Evolutionary conservation across 2,888 invertebrate genomes (phyloP).

Genomic region (Protophormia terraenovae): DNA sequence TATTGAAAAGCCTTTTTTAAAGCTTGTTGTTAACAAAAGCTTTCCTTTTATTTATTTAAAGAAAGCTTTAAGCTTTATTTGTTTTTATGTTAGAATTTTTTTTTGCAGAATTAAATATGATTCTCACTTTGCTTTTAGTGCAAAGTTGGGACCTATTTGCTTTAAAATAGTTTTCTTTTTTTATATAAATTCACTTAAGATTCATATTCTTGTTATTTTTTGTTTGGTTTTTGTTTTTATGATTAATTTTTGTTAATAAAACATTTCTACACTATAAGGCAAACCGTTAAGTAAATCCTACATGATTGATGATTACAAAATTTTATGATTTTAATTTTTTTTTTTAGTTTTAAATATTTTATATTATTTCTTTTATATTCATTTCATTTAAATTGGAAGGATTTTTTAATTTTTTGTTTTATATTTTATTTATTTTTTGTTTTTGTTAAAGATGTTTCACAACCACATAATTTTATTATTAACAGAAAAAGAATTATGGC

Average conservation of each 20-base stretch:
- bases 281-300: constrained; percentile 65
- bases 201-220: constrained; percentile 18
- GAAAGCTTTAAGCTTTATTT: constrained; percentile 17
- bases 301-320: constrained; percentile 62
- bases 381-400: constrained; percentile 52
- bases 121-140: not conserved
- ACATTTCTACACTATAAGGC: constrained; percentile 67
- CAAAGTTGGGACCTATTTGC: constrained; percentile 19
- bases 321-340: constrained; percentile 31
- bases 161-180: constrained; percentile 1
- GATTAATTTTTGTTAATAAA: constrained; percentile 54
- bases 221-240: not conserved
- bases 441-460: constrained; percentile 62
- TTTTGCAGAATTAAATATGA: not conserved
- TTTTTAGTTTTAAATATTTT: not conserved
- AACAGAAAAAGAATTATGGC: constrained; percentile 32
- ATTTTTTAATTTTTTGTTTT: constrained; percentile 38
- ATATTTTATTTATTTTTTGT: not conserved
- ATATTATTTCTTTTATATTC: not conserved
- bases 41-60: not conserved
- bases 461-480: constrained; percentile 61
- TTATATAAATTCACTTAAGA: constrained; percentile 37
- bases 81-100: not conserved
- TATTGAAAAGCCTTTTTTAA: constrained; percentile 10
- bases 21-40: not conserved